Percentiles rank a stretch among this genome's conserved stretches.
Evolutionary conservation across 1,140 invertebrate species (phyloP).

Genomic region (Papilio helenus): DNA sequence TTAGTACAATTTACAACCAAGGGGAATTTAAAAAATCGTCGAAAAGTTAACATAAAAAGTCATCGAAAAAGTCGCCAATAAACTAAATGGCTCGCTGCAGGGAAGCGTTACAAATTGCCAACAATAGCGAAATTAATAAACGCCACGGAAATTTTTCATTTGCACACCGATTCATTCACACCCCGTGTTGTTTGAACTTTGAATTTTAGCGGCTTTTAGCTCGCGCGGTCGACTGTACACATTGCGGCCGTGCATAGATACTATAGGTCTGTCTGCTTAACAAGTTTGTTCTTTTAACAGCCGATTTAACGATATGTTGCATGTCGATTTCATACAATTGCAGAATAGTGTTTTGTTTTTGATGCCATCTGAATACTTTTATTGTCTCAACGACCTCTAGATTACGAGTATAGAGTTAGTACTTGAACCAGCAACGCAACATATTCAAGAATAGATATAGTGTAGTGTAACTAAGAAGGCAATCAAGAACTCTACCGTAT

Average conservation of each 20-base stretch:
- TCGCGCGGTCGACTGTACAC: constrained; percentile 41
- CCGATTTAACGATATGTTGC: neutral
- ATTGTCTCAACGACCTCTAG: too few species aligned
- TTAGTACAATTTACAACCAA: neutral
- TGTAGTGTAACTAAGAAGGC: too few species aligned
- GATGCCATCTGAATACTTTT: too few species aligned
- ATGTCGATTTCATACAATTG: too few species aligned
- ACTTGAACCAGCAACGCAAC: too few species aligned
- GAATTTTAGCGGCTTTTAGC: constrained; percentile 55
- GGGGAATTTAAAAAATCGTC: neutral
- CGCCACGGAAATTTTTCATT: constrained; percentile 73
- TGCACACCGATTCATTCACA: constrained; percentile 63
- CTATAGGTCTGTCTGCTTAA: constrained; percentile 45
- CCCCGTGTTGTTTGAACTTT: constrained; percentile 62
- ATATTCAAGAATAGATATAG: too few species aligned
- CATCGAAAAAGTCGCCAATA: constrained; percentile 44
- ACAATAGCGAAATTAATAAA: constrained; percentile 75
- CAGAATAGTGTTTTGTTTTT: too few species aligned
- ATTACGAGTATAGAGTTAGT: too few species aligned
- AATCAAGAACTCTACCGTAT: too few species aligned
- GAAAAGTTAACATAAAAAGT: constrained; percentile 3
- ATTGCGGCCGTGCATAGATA: constrained; percentile 46
- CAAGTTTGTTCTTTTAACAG: constrained; percentile 44
- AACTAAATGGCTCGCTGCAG: constrained; percentile 50
- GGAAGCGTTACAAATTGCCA: constrained; percentile 65